Evolutionary conservation across 2,888 invertebrate genomes (phyloP), one percentile per base, ranked within the genome.

Genomic region (Volucella zonaria): DNA sequence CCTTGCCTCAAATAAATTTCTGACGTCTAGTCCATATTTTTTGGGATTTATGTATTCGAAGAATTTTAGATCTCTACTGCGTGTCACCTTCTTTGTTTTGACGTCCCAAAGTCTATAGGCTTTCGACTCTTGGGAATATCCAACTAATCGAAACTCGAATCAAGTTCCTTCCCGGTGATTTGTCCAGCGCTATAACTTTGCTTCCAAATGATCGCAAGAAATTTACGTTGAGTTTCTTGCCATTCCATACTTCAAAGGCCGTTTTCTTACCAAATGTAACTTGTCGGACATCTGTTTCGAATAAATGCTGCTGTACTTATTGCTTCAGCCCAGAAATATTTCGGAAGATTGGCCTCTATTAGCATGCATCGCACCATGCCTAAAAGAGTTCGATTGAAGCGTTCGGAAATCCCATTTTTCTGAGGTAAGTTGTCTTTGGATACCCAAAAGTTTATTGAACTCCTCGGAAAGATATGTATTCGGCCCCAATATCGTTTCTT

Each of bases 321-420:
- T 12, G 89, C 89, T 77, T 89, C 89, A 14, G 87, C 88, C 88
- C 89, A 89, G 12, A 88, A 85, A 8, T 49, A 45, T 45, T 88
- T 73, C 12, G 87, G 78, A 15, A 89, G 38, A 8, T 78, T 66
- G 11, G 88, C 76, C 42, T 87, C 87, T 6, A 87, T 49, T 11
- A 89, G 58, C 87, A 89, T 87, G 12, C 87, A 87, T 51, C 88
- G 77, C 8, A 87, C 85, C 66, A 86, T 87, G 14, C 88, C 89
- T 15, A 87, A 64, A 31, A 88, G 56, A 6, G 87, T 87, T 52
- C 87, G 23, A 47, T 88, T 89, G 8, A 82, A 85, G 8, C 88
- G 51, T 74, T 88, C 88, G 0, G 88, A 87, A 9, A 89, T 82
- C 11, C 88, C 88, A 52, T 89, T 89, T 71, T 88, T 88, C 15